Evolutionary conservation across 2,113 vertebrate species (phyloP).

Genomic region (Australoheros scitulus): DNA sequence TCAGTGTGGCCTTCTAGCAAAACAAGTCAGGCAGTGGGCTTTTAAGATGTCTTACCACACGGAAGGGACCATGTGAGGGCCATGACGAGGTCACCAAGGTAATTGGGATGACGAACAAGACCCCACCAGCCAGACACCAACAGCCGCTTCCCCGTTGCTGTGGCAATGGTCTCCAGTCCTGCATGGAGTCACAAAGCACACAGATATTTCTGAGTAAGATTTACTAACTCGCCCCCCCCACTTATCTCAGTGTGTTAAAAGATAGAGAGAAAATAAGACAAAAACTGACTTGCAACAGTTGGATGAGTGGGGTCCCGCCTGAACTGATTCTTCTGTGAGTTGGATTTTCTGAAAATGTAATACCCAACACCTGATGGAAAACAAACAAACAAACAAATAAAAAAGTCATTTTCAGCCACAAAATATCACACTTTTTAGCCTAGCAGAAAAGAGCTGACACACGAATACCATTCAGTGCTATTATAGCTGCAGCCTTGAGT

Average conservation of each 20-base stretch:
- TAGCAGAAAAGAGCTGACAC: neutral
- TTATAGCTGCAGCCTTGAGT: slow-evolving; percentile 72
- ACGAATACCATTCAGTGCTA: slow-evolving; percentile 83
- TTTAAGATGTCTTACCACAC: slow-evolving; percentile 83
- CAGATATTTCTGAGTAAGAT: neutral
- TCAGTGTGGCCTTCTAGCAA: neutral
- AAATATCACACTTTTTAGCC: neutral
- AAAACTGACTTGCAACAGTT: slow-evolving; percentile 81
- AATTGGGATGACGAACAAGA: slow-evolving; percentile 90
- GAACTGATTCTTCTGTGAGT: slow-evolving; percentile 92
- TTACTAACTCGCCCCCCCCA: neutral
- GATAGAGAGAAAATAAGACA: neutral
- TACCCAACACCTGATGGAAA: slow-evolving; percentile 82
- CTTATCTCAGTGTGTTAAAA: neutral
- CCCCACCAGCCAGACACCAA: slow-evolving; percentile 94
- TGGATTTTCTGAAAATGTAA: slow-evolving; percentile 89
- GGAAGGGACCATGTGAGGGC: slow-evolving; percentile 92
- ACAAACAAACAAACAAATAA: accelerated
- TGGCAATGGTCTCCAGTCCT: slow-evolving; percentile 89
- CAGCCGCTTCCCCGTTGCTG: slow-evolving; percentile 86
- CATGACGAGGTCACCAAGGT: slow-evolving; percentile 91
- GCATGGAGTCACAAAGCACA: neutral
- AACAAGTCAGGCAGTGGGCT: neutral
- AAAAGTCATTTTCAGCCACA: neutral
- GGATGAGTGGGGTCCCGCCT: slow-evolving; percentile 86